Evolutionary conservation across 2,113 vertebrate genomes (phyloP), one percentile per base, ranked within the genome.

Genomic region (Lagopus muta): DNA sequence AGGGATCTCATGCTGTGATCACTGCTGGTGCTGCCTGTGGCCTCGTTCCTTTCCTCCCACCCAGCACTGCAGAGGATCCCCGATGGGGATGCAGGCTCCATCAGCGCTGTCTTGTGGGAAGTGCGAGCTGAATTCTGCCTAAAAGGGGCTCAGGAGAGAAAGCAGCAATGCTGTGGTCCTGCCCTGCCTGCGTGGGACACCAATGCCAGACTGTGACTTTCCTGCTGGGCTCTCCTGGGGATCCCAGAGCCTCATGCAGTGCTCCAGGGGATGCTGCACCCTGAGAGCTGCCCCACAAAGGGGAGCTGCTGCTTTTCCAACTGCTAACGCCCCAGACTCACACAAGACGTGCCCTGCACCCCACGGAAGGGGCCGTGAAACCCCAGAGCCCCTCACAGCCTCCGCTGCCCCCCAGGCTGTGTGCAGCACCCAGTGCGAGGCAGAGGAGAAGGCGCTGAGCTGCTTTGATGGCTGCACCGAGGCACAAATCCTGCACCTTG

Each of bases 151-250:
- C 0, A 7, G 48, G 48, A 24, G 13, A 5, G 17, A 4, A 6
- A 22, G 3, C 40, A 3, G 19, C 47, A 1, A 1, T 10, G 2
- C 12, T 3, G 0, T 4, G 21, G 18, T 60, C 52, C 76, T n/a
- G 20, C 81, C 45, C 27, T 2, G 10, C 10, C 65, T 2, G 5
- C 2, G 1, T 12, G 4, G 77, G 42, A 8, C 15, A 0, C 22
- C 2, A 19, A 8, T 10, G 25, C 58, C 58, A 5, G 21, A 4
- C 61, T 12, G n/a, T 52, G 40, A 21, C 76, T 8, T 76, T 47
- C 75, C 67, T 6, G 3, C 4, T 54, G 52, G 20, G 25, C 48
- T 38, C 30, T 10, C 69, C 47, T 54, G 27, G 14, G 14, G 34
- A 30, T 20, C 47, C 36, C 48, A 8, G 48, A 34, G 27, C 70